Conservation (phyloP, 1,140 invertebrate genomes). For the Temnothorax nylanderi region DNA sequence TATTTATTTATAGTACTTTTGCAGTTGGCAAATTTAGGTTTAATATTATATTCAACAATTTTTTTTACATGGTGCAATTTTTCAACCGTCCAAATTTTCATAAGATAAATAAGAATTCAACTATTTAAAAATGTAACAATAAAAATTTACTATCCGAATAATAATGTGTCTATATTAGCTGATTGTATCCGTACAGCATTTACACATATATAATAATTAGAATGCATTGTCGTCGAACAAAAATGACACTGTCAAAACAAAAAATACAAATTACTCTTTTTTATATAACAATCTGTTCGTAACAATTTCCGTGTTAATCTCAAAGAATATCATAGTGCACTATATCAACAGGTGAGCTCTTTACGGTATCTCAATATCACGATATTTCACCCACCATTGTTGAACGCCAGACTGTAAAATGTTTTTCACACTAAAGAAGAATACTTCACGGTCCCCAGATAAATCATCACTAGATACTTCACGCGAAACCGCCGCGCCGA, state of each 20-base stretch:
- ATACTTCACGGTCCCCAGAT: neutral
- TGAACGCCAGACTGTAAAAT: neutral
- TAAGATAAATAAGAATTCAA: neutral
- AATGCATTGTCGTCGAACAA: neutral
- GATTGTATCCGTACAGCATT: neutral
- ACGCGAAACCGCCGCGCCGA: neutral
- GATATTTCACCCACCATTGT: neutral
- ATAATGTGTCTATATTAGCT: neutral
- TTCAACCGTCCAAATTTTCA: neutral
- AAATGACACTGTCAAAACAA: neutral
- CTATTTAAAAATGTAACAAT: neutral
- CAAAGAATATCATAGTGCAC: neutral
- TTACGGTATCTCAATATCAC: neutral
- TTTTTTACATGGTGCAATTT: neutral
- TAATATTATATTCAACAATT: neutral
- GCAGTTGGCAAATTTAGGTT: neutral
- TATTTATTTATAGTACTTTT: too few species aligned
- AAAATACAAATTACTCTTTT: neutral
- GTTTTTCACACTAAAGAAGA: neutral
- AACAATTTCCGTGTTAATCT: constrained; percentile 8
- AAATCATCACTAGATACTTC: constrained; percentile 14
- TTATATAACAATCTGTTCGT: neutral
- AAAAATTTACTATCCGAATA: neutral
- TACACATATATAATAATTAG: neutral
- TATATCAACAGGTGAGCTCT: neutral